These are phyloP conservation scores for Oxytorus armatus DNA, from an alignment of 2,888 invertebrate genomes.

Conservation along the genomic window DNA sequence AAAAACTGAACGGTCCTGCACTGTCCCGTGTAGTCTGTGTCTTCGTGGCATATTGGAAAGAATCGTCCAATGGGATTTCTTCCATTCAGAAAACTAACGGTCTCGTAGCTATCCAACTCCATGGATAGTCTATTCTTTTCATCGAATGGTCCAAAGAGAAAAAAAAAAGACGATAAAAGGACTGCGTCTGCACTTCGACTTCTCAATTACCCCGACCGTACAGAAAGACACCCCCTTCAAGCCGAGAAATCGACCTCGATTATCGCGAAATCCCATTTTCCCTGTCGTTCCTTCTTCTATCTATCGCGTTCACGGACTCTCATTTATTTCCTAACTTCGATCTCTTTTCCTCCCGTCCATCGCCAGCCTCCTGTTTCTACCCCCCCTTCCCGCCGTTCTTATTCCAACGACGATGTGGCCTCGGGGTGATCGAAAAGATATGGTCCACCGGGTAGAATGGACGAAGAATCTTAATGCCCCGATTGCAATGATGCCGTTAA, in stretches of 20 bases:
- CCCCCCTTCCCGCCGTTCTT: conserved; percentile 13
- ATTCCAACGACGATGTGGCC: neutral
- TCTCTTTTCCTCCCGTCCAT: conserved; percentile 4
- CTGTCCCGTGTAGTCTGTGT: neutral
- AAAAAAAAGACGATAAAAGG: conserved; percentile 24
- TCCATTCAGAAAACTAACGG: conserved; percentile 7
- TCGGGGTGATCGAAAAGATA: conserved; percentile 42
- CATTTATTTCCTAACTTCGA: conserved; percentile 35
- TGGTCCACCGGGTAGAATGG: conserved; percentile 37
- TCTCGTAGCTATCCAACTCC: neutral
- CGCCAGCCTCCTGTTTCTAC: neutral
- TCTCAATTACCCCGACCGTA: conserved; percentile 55
- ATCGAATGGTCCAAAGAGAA: conserved; percentile 18
- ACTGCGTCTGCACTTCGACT: conserved; percentile 42
- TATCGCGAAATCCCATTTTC: conserved; percentile 54
- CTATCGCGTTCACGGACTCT: conserved; percentile 30
- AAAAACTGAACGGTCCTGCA: conserved; percentile 5
- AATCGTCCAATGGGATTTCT: conserved; percentile 16
- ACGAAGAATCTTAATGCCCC: conserved; percentile 55
- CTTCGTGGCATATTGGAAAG: conserved; percentile 2
- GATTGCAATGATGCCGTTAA: conserved; percentile 58
- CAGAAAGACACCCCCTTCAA: neutral
- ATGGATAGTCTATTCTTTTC: neutral
- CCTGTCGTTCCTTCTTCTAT: conserved; percentile 21
- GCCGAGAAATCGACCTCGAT: conserved; percentile 43